These are phyloP conservation scores for Drosophila colorata DNA, from an alignment of 2,888 invertebrate species.

Conservation along the genomic window DNA sequence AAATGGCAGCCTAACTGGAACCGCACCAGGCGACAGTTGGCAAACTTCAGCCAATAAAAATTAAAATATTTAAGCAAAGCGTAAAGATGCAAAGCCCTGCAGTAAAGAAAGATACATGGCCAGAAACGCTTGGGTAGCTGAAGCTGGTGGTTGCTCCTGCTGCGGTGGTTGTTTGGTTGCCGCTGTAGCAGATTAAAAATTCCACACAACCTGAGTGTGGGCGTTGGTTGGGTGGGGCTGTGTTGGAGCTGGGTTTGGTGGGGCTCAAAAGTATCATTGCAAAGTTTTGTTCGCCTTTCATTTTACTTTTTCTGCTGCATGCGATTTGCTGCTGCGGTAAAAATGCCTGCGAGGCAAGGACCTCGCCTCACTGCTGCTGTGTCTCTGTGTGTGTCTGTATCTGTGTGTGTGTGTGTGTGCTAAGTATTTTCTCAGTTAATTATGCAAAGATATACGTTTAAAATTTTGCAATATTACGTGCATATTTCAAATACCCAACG, in stretches of 20 bases:
- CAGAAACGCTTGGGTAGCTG: slow-evolving; percentile 8
- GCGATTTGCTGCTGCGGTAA: slow-evolving; percentile 70
- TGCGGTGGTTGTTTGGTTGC: slow-evolving; percentile 56
- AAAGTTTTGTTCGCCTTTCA: slow-evolving; percentile 66
- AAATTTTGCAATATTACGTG: slow-evolving; percentile 81
- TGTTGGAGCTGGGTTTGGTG: slow-evolving; percentile 1
- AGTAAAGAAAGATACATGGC: slow-evolving; percentile 75
- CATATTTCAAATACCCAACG: slow-evolving; percentile 77
- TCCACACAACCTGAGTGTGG: slow-evolving; percentile 72
- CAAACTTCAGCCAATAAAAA: slow-evolving; percentile 77
- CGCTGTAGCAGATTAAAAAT: slow-evolving; percentile 75
- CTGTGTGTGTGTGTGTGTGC: slow-evolving; percentile 39
- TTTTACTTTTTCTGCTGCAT: slow-evolving; percentile 54
- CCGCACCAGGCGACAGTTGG: slow-evolving; percentile 59
- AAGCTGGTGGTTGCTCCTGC: slow-evolving; percentile 28
- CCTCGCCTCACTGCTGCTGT: slow-evolving; percentile 36
- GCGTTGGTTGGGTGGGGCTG: slow-evolving; percentile 3
- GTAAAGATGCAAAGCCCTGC: slow-evolving; percentile 77
- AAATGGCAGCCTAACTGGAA: slow-evolving; percentile 51
- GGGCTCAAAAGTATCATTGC: slow-evolving; percentile 71
- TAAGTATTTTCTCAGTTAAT: slow-evolving; percentile 80
- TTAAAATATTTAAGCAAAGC: slow-evolving; percentile 80
- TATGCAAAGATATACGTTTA: slow-evolving; percentile 81
- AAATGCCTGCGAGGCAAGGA: slow-evolving; percentile 68
- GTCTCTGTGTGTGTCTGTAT: slow-evolving; percentile 10